These are phyloP conservation scores for Semnornis frantzii DNA, from an alignment of 2,113 vertebrate genomes.

Conservation along the genomic window DNA sequence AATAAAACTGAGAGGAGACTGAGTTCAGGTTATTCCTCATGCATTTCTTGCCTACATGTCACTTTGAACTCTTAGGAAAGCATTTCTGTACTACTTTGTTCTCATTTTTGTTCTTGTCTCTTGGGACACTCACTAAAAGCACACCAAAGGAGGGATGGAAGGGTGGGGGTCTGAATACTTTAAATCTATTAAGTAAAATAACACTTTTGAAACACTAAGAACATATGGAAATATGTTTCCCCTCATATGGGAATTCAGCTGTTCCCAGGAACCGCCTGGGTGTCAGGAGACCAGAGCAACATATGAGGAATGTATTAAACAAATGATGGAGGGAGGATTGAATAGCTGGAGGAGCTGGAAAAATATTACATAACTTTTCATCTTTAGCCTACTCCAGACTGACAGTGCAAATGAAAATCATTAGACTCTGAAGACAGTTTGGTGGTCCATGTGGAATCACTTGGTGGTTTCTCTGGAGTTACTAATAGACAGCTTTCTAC, in stretches of 20 bases:
- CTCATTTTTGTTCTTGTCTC: conserved; percentile 26
- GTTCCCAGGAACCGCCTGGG: conserved; percentile 45
- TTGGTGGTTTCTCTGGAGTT: conserved; percentile 64
- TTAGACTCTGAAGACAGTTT: conserved; percentile 40
- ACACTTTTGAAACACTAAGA: conserved; percentile 26
- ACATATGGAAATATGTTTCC: conserved; percentile 52
- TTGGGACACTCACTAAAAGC: not conserved
- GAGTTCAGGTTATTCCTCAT: not conserved
- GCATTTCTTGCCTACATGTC: conserved; percentile 4
- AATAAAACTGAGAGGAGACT: not conserved
- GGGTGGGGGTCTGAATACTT: conserved; percentile 17
- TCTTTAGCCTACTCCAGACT: not conserved
- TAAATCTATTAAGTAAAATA: conserved; percentile 61
- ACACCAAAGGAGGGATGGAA: not conserved
- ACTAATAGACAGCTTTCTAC: conserved; percentile 62
- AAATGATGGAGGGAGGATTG: conserved; percentile 32
- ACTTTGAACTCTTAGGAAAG: conserved; percentile 3
- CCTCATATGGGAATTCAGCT: conserved; percentile 40
- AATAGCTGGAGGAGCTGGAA: not conserved
- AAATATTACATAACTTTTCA: conserved; percentile 67
- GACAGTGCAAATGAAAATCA: conserved; percentile 61
- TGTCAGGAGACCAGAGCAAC: conserved; percentile 57
- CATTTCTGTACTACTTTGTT: not conserved
- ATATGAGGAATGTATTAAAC: conserved; percentile 68
- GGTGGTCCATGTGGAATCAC: conserved; percentile 67